These are phyloP conservation scores for Eupithecia inturbata DNA, from an alignment of 2,888 invertebrate species.

Conservation along the genomic window DNA sequence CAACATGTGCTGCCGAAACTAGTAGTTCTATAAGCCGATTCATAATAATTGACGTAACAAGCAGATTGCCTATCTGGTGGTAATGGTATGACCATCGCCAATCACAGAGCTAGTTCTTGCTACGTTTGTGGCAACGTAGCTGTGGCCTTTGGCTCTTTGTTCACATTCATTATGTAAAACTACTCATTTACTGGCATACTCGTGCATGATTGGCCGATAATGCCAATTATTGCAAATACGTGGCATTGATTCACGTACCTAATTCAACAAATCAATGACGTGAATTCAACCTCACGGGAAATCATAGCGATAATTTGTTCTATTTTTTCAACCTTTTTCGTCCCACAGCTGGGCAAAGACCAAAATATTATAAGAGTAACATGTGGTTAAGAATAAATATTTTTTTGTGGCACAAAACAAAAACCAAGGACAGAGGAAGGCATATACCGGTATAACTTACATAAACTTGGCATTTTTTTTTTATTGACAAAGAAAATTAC, in stretches of 20 bases:
- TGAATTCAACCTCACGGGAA: not conserved
- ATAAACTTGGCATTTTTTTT: too few relatives aligned
- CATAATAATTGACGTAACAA: not conserved
- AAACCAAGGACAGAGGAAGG: not conserved
- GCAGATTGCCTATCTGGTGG: too few relatives aligned
- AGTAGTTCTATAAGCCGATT: not conserved
- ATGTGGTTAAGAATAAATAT: not conserved
- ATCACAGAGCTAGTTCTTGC: not conserved
- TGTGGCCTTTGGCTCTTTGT: not conserved
- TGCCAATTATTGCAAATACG: not conserved
- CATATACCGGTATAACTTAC: not conserved
- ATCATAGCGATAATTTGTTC: too few relatives aligned
- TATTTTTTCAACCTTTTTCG: not conserved
- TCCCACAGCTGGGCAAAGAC: too few relatives aligned
- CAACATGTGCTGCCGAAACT: not conserved
- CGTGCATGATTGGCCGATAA: not conserved
- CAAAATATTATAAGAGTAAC: not conserved
- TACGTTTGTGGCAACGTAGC: not conserved
- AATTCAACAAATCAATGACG: not conserved
- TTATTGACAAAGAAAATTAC: too few relatives aligned
- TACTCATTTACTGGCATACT: not conserved
- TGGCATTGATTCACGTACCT: not conserved
- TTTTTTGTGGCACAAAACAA: not conserved
- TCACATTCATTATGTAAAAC: conserved; percentile 2
- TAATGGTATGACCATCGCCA: not conserved